Percentiles rank a stretch among this genome's conserved stretches.
phyloP scores from a whole-genome alignment of 2,888 invertebrate species.

The Bombyx huttoni region DNA sequence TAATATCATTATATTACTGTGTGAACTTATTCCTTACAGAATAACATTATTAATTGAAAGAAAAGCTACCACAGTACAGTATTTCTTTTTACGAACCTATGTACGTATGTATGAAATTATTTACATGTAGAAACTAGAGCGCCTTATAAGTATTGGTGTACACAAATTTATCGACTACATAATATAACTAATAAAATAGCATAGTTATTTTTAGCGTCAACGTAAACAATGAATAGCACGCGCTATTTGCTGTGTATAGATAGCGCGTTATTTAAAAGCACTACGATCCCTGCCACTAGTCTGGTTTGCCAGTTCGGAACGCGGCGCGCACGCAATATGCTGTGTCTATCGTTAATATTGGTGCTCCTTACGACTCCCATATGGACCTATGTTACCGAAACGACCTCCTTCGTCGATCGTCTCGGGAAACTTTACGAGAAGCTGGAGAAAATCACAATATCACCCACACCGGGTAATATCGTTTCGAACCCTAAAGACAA shows the following conservation, averaged over 20 bases:
- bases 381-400: constrained; percentile 41
- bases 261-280: not conserved
- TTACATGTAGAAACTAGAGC: too few relatives aligned
- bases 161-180: too few relatives aligned
- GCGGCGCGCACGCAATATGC: constrained; percentile 39
- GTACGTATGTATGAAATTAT: too few relatives aligned
- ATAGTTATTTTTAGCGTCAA: too few relatives aligned
- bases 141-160: too few relatives aligned
- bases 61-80: too few relatives aligned
- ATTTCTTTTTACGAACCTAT: too few relatives aligned
- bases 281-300: not conserved
- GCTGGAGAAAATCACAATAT: constrained; percentile 36
- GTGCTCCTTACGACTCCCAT: constrained; percentile 33
- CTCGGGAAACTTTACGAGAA: constrained; percentile 45
- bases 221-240: too few relatives aligned
- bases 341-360: constrained; percentile 33
- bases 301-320: constrained; percentile 15
- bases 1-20: too few relatives aligned
- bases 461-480: constrained; percentile 17
- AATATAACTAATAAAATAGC: too few relatives aligned
- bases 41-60: too few relatives aligned
- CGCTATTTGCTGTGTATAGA: not conserved
- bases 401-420: constrained; percentile 38
- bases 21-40: too few relatives aligned
- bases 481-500: constrained; percentile 20